These are phyloP conservation scores for Ormyrus pomaceus DNA, from an alignment of 2,888 invertebrate genomes.

Conservation along the genomic window DNA sequence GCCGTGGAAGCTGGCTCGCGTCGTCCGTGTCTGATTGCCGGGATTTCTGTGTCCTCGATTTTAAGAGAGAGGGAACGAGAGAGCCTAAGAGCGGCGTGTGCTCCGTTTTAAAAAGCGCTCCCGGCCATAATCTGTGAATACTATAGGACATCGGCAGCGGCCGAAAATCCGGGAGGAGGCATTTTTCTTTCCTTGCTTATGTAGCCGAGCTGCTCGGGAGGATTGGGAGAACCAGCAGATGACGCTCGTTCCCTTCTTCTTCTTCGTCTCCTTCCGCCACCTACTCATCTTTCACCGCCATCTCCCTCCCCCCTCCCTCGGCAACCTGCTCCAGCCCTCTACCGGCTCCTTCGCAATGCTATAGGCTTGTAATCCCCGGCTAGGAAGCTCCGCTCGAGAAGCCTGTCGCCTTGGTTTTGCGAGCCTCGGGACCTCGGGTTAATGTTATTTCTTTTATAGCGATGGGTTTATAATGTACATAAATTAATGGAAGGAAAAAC, in stretches of 20 bases:
- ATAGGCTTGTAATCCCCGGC: constrained; percentile 61
- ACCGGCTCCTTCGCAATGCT: constrained; percentile 16
- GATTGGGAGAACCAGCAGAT: constrained; percentile 69
- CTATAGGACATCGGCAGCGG: constrained; percentile 51
- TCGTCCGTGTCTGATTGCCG: constrained; percentile 59
- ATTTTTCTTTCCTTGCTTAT: constrained; percentile 65
- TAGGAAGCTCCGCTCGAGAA: constrained; percentile 57
- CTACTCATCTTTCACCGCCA: constrained; percentile 53
- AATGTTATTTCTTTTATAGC: constrained; percentile 39
- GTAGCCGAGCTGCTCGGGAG: constrained; percentile 58
- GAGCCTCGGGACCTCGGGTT: constrained; percentile 46
- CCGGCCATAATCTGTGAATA: constrained; percentile 15
- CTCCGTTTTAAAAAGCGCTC: constrained; percentile 18
- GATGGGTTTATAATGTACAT: too few species aligned
- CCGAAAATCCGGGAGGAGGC: constrained; percentile 64
- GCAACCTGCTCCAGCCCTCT: constrained; percentile 1
- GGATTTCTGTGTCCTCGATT: constrained; percentile 56
- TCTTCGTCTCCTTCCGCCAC: neutral
- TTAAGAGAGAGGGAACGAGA: neutral
- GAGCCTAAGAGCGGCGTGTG: neutral
- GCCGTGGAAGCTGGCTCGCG: constrained; percentile 56
- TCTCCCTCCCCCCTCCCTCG: constrained; percentile 21
- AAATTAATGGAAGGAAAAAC: too few species aligned
- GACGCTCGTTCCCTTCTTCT: constrained; percentile 63
- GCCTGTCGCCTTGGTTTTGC: constrained; percentile 54